phyloP scores from a whole-genome alignment of 2,888 invertebrate genomes.

The Drosophila birchii region DNA sequence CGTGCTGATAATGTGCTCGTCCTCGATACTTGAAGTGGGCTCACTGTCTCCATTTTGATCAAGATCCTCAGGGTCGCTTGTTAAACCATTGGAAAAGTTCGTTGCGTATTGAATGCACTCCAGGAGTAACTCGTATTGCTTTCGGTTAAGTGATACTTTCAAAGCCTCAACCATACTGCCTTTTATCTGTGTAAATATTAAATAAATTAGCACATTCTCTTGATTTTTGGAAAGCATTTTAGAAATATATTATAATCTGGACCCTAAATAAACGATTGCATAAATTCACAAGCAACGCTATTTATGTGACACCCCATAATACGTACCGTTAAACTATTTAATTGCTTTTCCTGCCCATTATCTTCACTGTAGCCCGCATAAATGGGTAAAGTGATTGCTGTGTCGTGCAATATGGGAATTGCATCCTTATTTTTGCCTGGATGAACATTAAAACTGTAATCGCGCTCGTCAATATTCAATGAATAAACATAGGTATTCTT shows the following conservation, averaged over 20 bases:
- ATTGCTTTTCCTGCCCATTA: slow-evolving; percentile 40
- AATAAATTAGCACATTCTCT: background rate
- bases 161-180: slow-evolving; percentile 93
- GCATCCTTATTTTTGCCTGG: slow-evolving; percentile 89
- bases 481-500: slow-evolving; percentile 95
- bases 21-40: slow-evolving; percentile 23
- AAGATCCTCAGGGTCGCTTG: slow-evolving; percentile 36
- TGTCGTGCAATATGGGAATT: slow-evolving; percentile 95
- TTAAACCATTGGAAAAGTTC: slow-evolving; percentile 58
- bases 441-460: slow-evolving; percentile 84
- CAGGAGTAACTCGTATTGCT: slow-evolving; percentile 95
- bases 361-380: slow-evolving; percentile 55
- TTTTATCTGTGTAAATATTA: slow-evolving; percentile 85
- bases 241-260: background rate
- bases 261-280: too few species aligned
- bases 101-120: slow-evolving; percentile 87
- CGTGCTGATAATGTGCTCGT: slow-evolving; percentile 56
- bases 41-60: slow-evolving; percentile 37
- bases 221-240: background rate
- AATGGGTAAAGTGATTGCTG: slow-evolving; percentile 89
- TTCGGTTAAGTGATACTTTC: slow-evolving; percentile 93
- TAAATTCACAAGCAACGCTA: too few species aligned
- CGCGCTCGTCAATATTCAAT: slow-evolving; percentile 87
- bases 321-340: slow-evolving; percentile 34
- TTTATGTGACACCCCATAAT: background rate